Evolutionary conservation across 2,797 vertebrate species (phyloP).

Genomic region (Numenius phaeopus): DNA sequence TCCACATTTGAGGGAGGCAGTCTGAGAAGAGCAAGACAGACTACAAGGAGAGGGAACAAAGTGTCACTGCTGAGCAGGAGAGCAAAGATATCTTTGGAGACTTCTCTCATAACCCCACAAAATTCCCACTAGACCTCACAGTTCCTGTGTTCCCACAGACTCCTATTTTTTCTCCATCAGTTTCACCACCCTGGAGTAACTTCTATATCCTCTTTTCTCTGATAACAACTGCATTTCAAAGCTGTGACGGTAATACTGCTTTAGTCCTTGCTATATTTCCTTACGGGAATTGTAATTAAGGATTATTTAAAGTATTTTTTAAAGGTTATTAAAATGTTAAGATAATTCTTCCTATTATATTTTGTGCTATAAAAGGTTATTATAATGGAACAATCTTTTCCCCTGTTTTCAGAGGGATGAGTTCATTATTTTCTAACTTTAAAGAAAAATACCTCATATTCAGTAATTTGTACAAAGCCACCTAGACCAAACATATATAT

Average conservation of each 20-base stretch:
- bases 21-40: not conserved
- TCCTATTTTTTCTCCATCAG: not conserved
- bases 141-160: not conserved
- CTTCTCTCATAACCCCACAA: not conserved
- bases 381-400: not conserved
- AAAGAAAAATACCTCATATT: not conserved
- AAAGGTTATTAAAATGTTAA: not conserved
- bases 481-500: not conserved
- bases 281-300: not conserved
- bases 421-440: not conserved
- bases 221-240: not conserved
- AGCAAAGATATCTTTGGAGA: not conserved
- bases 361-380: not conserved
- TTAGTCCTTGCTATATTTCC: not conserved
- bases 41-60: not conserved
- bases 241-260: not conserved
- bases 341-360: not conserved
- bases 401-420: not conserved
- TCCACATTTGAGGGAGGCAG: not conserved
- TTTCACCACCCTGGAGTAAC: not conserved
- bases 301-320: not conserved
- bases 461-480: not conserved
- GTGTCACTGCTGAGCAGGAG: not conserved
- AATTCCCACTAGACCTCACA: not conserved
- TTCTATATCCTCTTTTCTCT: not conserved